Percentiles rank a stretch among this genome's conserved stretches.
Conservation (phyloP, 2,113 vertebrate species). For the Alethe castanea region DNA sequence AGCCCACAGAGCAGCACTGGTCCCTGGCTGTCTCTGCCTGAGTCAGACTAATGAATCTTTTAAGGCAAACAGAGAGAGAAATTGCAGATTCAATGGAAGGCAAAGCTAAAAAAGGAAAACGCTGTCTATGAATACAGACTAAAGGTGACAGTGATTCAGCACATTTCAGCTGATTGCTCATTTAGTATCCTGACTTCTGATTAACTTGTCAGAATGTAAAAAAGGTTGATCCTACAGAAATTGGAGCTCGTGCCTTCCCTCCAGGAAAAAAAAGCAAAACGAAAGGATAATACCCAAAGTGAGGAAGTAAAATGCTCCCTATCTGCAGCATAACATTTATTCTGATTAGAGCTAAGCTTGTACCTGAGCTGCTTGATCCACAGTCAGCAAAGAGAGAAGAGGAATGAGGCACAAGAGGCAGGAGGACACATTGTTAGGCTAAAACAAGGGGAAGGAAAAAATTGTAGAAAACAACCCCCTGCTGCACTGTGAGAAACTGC, state of each 20-base stretch:
- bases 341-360: background rate
- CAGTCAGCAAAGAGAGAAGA: background rate
- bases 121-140: slow-evolving; percentile 39
- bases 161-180: slow-evolving; percentile 45
- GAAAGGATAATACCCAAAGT: background rate
- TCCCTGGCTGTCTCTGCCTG: background rate
- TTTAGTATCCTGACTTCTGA: slow-evolving; percentile 43
- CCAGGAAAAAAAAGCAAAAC: background rate
- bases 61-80: slow-evolving; percentile 22
- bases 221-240: slow-evolving; percentile 25
- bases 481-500: background rate
- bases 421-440: background rate
- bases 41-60: background rate
- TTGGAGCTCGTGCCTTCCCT: background rate
- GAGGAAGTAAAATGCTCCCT: background rate
- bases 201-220: slow-evolving; percentile 34
- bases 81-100: slow-evolving; percentile 35
- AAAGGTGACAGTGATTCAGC: slow-evolving; percentile 68
- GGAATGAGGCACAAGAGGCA: background rate
- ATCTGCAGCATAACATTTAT: background rate
- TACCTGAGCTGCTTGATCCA: background rate
- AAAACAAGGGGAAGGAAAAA: background rate
- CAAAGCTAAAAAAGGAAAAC: slow-evolving; percentile 39
- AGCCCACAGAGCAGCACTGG: background rate
- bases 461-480: background rate